Percentiles rank a stretch among this genome's conserved stretches.
Conservation (phyloP, 1,140 invertebrate genomes). For the Caenorhabditis latens region DNA sequence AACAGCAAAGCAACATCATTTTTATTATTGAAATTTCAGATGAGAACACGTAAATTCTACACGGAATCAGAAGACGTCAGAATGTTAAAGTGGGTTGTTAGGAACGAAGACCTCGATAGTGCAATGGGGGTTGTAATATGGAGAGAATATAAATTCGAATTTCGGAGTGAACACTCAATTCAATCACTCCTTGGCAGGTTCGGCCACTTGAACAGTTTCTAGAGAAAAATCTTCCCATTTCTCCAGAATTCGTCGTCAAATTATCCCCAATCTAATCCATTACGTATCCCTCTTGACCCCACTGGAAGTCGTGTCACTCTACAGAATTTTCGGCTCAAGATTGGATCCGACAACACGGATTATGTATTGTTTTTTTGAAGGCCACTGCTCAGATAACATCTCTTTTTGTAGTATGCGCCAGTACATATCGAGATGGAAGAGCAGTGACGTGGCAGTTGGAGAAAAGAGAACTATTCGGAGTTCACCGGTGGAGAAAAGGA, state of each 20-base stretch:
- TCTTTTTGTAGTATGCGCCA: too few relatives aligned
- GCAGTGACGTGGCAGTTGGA: too few relatives aligned
- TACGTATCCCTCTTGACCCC: neutral
- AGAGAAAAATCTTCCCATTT: neutral
- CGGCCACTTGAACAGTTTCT: too few relatives aligned
- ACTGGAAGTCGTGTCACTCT: neutral
- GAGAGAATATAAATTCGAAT: neutral
- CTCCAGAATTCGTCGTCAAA: neutral
- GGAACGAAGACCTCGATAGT: neutral
- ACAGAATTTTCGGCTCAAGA: neutral
- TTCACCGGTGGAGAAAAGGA: too few relatives aligned
- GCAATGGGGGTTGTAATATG: neutral
- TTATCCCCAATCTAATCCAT: neutral
- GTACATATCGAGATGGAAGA: too few relatives aligned
- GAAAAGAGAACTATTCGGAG: too few relatives aligned
- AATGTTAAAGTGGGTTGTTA: conserved; percentile 3
- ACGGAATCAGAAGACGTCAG: neutral
- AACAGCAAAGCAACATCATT: too few relatives aligned
- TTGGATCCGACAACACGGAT: too few relatives aligned
- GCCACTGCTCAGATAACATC: too few relatives aligned
- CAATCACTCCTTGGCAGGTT: neutral
- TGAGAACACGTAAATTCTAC: neutral
- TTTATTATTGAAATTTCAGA: neutral
- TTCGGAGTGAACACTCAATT: neutral
- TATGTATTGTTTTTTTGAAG: too few relatives aligned